A percentile compares a stretch with the other conserved stretches of the same genome.
Conservation (phyloP, 2,113 vertebrate species). For the Lates calcarifer region DNA sequence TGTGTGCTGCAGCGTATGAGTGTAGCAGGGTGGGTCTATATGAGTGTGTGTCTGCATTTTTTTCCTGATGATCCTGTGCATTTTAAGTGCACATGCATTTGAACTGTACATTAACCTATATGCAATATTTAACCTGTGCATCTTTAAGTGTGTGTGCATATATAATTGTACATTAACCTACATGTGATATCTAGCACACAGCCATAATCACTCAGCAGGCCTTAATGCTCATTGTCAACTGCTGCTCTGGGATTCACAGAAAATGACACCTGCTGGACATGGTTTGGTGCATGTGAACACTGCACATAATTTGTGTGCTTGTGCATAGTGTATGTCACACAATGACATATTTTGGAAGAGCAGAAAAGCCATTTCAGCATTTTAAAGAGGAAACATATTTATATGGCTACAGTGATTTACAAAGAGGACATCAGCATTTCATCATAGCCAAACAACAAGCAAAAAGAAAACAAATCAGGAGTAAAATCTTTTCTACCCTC, state of each 20-base stretch:
- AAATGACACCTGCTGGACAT: not conserved
- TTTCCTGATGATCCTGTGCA: slow-evolving; percentile 9
- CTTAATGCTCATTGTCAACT: no score
- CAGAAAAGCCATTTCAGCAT: not conserved
- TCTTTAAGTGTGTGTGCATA: not conserved
- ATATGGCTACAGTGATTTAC: not conserved
- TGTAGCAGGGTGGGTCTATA: not conserved
- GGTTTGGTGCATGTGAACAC: no score
- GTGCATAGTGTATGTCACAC: no score
- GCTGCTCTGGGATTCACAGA: not conserved
- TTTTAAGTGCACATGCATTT: not conserved
- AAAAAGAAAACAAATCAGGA: not conserved
- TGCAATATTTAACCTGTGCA: not conserved
- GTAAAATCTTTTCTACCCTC: not conserved
- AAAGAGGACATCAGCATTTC: not conserved
- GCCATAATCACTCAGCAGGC: no score
- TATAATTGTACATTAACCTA: slow-evolving; percentile 1
- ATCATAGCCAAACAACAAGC: not conserved
- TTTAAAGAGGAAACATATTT: not conserved
- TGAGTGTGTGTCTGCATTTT: slow-evolving; percentile 1
- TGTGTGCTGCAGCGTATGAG: slow-evolving; percentile 1
- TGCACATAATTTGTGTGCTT: no score
- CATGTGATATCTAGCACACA: no score
- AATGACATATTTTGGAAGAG: no score
- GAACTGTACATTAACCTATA: not conserved